Evolutionary conservation across 2,113 vertebrate genomes (phyloP).

Genomic region (Psilopsiagon aymara): DNA sequence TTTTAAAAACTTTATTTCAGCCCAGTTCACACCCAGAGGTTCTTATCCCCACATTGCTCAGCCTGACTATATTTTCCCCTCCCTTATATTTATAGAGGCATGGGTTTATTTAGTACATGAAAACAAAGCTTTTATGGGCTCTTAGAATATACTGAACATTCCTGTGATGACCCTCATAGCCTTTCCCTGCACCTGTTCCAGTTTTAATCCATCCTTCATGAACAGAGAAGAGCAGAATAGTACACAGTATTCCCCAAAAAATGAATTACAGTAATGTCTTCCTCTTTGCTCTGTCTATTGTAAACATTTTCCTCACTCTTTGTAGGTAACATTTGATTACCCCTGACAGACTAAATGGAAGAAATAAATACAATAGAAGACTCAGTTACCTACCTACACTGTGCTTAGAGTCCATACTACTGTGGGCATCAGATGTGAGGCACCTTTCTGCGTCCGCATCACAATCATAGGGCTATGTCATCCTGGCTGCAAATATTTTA

Average conservation of each 20-base stretch:
- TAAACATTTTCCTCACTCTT: background rate
- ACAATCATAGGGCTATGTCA: background rate
- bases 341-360: background rate
- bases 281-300: background rate
- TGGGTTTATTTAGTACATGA: background rate
- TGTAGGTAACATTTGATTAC: background rate
- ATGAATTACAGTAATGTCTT: background rate
- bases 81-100: background rate
- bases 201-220: background rate
- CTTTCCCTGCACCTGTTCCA: background rate
- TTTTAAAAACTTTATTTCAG: conserved; percentile 18
- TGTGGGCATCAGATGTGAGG: background rate
- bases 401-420: background rate
- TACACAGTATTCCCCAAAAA: background rate
- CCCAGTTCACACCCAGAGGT: background rate
- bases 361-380: background rate
- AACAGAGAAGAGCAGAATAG: background rate
- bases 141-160: background rate
- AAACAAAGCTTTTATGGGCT: background rate
- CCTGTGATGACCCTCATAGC: background rate
- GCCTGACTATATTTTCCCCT: background rate
- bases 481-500: background rate
- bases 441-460: background rate
- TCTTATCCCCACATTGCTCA: background rate
- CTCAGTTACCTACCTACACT: background rate